These are phyloP conservation scores for Sebastes itinus DNA, from an alignment of 2,797 vertebrate species.

Conservation along the genomic window DNA sequence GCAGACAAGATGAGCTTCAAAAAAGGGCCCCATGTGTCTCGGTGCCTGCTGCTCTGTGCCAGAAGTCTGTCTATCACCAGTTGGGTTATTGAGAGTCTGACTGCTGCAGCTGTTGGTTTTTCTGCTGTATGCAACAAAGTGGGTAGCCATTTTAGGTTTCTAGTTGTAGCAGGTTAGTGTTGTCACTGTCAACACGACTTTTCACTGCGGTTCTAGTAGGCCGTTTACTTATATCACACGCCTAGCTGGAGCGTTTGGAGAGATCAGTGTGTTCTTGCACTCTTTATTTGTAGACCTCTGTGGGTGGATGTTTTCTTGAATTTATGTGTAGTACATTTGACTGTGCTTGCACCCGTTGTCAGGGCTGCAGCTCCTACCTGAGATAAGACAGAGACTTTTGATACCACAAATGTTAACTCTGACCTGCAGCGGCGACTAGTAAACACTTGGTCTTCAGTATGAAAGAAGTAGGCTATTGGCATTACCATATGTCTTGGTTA, in stretches of 20 bases:
- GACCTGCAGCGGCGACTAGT: neutral
- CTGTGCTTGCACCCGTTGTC: conserved; percentile 5
- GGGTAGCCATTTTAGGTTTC: conserved; percentile 33
- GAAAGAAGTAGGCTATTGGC: neutral
- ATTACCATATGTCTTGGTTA: neutral
- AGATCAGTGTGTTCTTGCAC: neutral
- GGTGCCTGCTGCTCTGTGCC: neutral
- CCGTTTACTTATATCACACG: neutral
- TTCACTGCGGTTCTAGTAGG: neutral
- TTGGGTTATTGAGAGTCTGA: neutral
- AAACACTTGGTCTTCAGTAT: conserved; percentile 1
- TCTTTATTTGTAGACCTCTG: conserved; percentile 18
- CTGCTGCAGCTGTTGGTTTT: conserved; percentile 10
- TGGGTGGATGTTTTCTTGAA: conserved; percentile 37
- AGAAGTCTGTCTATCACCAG: neutral
- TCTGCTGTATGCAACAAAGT: neutral
- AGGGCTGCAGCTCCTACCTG: conserved; percentile 9
- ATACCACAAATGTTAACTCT: neutral
- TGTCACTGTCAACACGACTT: conserved; percentile 15
- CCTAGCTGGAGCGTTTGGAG: neutral
- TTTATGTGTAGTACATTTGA: conserved; percentile 13
- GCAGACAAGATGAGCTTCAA: conserved; percentile 9
- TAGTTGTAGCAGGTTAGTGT: conserved; percentile 13
- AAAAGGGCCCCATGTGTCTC: neutral
- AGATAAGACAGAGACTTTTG: conserved; percentile 41